Evolutionary conservation across 2,797 vertebrate species (phyloP), one percentile per base, ranked within the genome.

Genomic region (Psittacula derbiana): DNA sequence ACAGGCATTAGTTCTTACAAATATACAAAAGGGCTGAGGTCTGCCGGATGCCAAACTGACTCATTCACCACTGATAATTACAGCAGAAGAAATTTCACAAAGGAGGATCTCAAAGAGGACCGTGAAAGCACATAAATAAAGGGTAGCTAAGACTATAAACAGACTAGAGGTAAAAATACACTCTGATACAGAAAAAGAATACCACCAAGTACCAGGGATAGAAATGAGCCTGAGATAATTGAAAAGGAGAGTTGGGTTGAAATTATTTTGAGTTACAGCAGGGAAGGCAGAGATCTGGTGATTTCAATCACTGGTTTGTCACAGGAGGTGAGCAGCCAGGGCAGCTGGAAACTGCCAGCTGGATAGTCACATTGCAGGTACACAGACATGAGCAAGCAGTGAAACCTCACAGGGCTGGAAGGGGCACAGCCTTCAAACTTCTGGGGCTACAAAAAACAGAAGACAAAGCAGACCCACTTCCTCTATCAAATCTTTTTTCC

Each of bases 211-310:
- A 84, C 88, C 69, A 90, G 75, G 61, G 81, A 80, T 8, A 97
- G 88, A 78, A 94, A 93, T 23, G 65, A 92, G 83, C 38, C 69
- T 53, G 84, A 85, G 90, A 93, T 97, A 97, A 97, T 94, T 97
- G 93, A 95, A 96, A 96, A 90, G 89, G 44, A 96, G 92, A 86
- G 67, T 8, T 87, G 75, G 28, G 52, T 15, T 91, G 75, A 65
- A 85, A 92, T 82, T 93, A 93, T 91, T 94, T 89, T 85, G 79
- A 79, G 88, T 72, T 94, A 67, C 78, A 89, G 84, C 71, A 89
- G 55, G 70, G 79, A 87, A 93, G 86, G 75, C 80, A 78, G 60
- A 95, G 57, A 94, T 88, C 41, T 91, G 87, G 66, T 92, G 76
- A 93, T 69, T 94, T 86, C 80, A 94, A 6, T 92, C 86, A 75